Percentiles rank a stretch among this genome's conserved stretches.
Evolutionary conservation across 2,888 invertebrate species (phyloP).

Genomic region (Epiblema foenella): DNA sequence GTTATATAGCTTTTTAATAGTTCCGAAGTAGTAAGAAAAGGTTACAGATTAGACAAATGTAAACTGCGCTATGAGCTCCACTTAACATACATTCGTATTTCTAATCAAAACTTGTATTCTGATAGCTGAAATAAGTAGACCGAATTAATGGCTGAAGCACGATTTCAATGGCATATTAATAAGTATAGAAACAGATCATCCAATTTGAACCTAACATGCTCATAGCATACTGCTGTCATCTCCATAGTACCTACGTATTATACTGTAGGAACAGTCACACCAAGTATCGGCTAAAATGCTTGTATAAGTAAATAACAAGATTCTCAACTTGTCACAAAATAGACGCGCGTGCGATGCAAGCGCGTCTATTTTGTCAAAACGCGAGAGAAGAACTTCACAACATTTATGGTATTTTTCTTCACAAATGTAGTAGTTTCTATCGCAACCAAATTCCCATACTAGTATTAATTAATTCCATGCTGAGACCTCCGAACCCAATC

Average conservation of each 20-base stretch:
- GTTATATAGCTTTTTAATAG: constrained; percentile 25
- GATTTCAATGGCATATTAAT: background rate
- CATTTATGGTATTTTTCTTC: background rate
- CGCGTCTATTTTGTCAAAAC: background rate
- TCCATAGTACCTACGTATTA: background rate
- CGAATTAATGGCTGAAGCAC: background rate
- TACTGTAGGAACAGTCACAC: background rate
- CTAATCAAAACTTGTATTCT: no score
- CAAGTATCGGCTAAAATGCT: no score
- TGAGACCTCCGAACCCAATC: constrained; percentile 34
- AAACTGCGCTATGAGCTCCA: background rate
- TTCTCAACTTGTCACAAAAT: background rate
- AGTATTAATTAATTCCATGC: constrained; percentile 31
- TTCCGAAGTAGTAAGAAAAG: background rate
- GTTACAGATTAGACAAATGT: background rate
- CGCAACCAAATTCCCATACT: constrained; percentile 9
- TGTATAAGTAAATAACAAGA: no score
- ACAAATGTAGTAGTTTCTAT: background rate
- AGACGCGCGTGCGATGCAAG: no score
- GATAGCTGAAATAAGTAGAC: no score
- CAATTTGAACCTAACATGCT: background rate
- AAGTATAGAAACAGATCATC: background rate
- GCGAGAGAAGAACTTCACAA: no score
- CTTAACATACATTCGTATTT: background rate
- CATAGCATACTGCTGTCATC: no score